Evolutionary conservation across 2,113 vertebrate species (phyloP).

Genomic region (Microcebus lehilahytsara): DNA sequence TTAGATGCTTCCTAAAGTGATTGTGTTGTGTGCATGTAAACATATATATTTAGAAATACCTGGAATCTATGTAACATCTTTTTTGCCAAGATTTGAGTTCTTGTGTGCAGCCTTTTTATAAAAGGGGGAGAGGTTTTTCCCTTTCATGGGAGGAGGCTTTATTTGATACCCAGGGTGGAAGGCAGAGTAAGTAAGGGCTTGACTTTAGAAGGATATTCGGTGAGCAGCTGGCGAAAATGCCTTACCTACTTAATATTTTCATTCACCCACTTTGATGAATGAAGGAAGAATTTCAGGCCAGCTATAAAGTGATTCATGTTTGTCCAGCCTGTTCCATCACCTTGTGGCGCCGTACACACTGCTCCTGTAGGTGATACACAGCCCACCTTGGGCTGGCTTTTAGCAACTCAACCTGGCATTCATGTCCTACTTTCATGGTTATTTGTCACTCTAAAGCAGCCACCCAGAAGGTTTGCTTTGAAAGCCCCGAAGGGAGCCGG

Average conservation of each 20-base stretch:
- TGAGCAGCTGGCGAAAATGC: conserved; percentile 16
- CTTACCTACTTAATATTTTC: conserved; percentile 57
- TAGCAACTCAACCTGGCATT: not conserved
- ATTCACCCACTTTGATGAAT: conserved; percentile 74
- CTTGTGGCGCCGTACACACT: conserved; percentile 2
- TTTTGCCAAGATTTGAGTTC: conserved; percentile 27
- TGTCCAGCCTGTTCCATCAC: conserved; percentile 44
- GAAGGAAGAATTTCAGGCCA: conserved; percentile 65
- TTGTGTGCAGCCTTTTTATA: conserved; percentile 28
- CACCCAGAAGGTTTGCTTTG: conserved; percentile 40
- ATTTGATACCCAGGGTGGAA: conserved; percentile 50
- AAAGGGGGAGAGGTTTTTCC: conserved; percentile 46
- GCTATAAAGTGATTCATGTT: conserved; percentile 47
- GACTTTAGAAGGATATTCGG: conserved; percentile 15
- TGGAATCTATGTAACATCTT: conserved; percentile 62
- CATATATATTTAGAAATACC: conserved; percentile 57
- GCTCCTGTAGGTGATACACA: not conserved
- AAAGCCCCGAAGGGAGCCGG: not conserved
- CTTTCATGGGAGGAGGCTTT: conserved; percentile 51
- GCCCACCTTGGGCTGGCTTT: not conserved
- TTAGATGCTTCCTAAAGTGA: conserved; percentile 46
- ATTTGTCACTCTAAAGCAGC: conserved; percentile 31
- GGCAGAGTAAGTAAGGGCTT: conserved; percentile 8
- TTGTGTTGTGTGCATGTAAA: not conserved
- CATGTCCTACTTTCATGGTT: not conserved